These are phyloP conservation scores for Orthonychiurus folsomi DNA, from an alignment of 2,888 invertebrate species.

Conservation along the genomic window DNA sequence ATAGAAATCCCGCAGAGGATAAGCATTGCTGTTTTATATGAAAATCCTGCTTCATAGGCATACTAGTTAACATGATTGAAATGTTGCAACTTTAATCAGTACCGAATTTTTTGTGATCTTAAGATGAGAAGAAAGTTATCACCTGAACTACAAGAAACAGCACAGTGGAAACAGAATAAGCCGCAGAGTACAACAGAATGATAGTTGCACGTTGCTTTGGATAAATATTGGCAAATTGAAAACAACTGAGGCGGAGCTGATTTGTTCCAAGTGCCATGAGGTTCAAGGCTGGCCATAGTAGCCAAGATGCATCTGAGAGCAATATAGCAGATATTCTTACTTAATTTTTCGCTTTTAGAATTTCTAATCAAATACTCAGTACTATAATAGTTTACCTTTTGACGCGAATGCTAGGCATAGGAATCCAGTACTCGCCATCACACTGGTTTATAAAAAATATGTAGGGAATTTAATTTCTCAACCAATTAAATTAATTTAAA, in stretches of 20 bases:
- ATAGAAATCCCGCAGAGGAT: conserved; percentile 18
- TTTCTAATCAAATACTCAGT: not conserved
- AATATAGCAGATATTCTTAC: too few relatives aligned
- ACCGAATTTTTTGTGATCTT: not conserved
- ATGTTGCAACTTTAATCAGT: too few relatives aligned
- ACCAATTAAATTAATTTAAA: conserved; percentile 4
- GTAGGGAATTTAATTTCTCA: too few relatives aligned
- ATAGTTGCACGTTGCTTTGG: conserved; percentile 31
- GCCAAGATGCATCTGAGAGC: conserved; percentile 24
- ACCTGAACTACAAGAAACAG: conserved; percentile 34
- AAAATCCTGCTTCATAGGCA: conserved; percentile 21
- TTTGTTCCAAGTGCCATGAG: conserved; percentile 34
- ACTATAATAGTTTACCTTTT: conserved; percentile 21
- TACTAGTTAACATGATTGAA: conserved; percentile 23
- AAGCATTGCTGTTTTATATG: conserved; percentile 21
- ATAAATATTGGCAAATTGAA: conserved; percentile 33
- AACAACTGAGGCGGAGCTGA: conserved; percentile 30
- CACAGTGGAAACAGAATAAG: conserved; percentile 35
- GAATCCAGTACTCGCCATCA: conserved; percentile 27
- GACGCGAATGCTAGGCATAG: conserved; percentile 27
- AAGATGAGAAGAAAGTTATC: not conserved
- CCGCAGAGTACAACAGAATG: conserved; percentile 31
- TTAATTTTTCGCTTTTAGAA: too few relatives aligned
- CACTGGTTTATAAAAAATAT: conserved; percentile 18
- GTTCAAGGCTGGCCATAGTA: conserved; percentile 34